Percentiles rank a stretch among this genome's conserved stretches.
Conservation (phyloP, 2,113 vertebrate genomes). For the Stomatorhinus ivindoensis region DNA sequence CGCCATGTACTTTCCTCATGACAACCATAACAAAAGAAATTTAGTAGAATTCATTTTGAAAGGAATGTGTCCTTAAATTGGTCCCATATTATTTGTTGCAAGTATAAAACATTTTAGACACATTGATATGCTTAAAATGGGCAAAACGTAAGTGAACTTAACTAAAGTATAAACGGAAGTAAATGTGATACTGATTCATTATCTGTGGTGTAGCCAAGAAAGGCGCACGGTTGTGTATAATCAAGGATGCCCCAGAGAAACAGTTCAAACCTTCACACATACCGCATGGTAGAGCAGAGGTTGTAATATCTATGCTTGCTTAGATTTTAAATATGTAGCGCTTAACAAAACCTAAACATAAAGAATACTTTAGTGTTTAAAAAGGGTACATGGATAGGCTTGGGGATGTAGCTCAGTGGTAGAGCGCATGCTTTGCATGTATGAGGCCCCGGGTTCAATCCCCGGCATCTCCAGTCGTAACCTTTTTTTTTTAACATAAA, state of each 20-base stretch:
- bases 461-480: slow-evolving; percentile 16
- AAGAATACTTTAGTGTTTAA: not conserved
- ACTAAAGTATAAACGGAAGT: not conserved
- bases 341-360: not conserved
- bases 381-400: rapidly evolving
- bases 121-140: not conserved
- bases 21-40: not conserved
- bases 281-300: not conserved
- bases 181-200: not conserved
- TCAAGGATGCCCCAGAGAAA: not conserved
- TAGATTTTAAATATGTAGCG: not conserved
- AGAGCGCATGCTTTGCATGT: slow-evolving; percentile 43
- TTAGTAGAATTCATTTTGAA: not conserved
- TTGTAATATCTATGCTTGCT: not conserved
- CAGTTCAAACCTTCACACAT: not conserved
- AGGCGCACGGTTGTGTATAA: not conserved
- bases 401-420: slow-evolving; percentile 43
- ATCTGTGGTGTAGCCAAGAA: not conserved
- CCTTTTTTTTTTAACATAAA: not conserved
- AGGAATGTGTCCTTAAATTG: not conserved
- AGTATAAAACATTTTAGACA: not conserved
- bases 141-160: not conserved
- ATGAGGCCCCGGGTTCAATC: slow-evolving; percentile 38
- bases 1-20: not conserved
- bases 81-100: not conserved